Evolutionary conservation across 2,113 vertebrate genomes (phyloP), one percentile per base, ranked within the genome.

Genomic region (Cavia aperea): DNA sequence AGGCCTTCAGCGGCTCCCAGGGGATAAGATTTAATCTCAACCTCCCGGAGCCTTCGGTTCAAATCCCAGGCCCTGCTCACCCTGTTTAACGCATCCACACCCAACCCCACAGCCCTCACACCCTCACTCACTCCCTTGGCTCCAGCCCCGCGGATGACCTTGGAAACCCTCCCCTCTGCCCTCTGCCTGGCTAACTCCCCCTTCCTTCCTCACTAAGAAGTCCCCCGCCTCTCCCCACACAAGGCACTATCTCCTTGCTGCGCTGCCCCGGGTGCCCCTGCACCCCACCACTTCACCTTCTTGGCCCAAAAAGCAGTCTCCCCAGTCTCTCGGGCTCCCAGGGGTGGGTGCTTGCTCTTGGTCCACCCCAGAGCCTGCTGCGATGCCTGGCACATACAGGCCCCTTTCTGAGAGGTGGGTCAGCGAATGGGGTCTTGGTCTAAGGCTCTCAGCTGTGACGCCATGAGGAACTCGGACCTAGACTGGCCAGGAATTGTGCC

Each of bases 401-500:
- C 16, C 63, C 3, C 43, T 54, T 78, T 56, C 58, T 33, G 60
- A 66, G 16, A 4, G 5, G 1, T 12, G 21, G 16, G 16, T 36
- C 31, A 7, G 13, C 5, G 46, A 15, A 14, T 13, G 72, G 14
- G 4, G 1, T 65, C 75, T 19, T 39, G 36, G 60, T 46, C 31
- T 21, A 1, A 2, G n/a, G 33, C 18, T 79, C 63, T 12, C 7
- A 7, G 46, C 46, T 26, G 10, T 46, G 36, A 39, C 1, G 1
- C 10, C 24, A 8, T 1, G 1, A 10, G 46, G 29, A 85, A 70
- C 56, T 63, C 43, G 26, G 73, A 26, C 15, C n/a, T n/a, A 1
- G 0, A 5, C 2, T 21, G 49, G 16, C 36, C 19, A 4, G 2
- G 33, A 60, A 51, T 21, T 2, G 29, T 0, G 2, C 23, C 46